Evolutionary conservation across 2,888 invertebrate genomes (phyloP), one percentile per base, ranked within the genome.

Genomic region (Tineola bisselliella): DNA sequence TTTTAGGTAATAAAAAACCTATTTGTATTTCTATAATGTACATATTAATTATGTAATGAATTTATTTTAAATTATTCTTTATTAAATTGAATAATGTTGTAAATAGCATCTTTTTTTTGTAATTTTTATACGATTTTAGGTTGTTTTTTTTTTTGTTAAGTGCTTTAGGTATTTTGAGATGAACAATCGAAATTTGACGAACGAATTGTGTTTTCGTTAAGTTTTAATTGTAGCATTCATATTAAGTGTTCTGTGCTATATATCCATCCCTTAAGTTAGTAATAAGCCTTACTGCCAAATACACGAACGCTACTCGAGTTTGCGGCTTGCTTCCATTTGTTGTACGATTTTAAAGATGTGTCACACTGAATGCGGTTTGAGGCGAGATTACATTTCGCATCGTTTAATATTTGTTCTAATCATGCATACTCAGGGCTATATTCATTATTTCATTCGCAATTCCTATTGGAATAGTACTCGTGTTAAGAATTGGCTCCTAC

Each of bases 251-350:
- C 18, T 71, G 72, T 75, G 75, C 71, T 78, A 70, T 71, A 70
- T 72, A 69, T 76, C 75, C 75, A 78, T 76, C 76, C 75, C 69
- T 67, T 68, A 64, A 19, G 25, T 48, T 48, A 17, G 48, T 54
- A 25, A 8, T 54, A 54, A 54, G 19, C 19, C 8, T 18, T n/a
- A n/a, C n/a, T n/a, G n/a, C n/a, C n/a, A n/a, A n/a, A n/a, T n/a
- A n/a, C n/a, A n/a, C n/a, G n/a, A n/a, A n/a, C n/a, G n/a, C n/a
- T n/a, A n/a, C n/a, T n/a, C n/a, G n/a, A n/a, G n/a, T n/a, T n/a
- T n/a, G n/a, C n/a, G n/a, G n/a, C n/a, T n/a, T n/a, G n/a, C n/a
- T n/a, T n/a, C n/a, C n/a, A n/a, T n/a, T n/a, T n/a, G n/a, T n/a
- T n/a, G n/a, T n/a, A n/a, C n/a, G n/a, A n/a, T n/a, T n/a, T n/a